Percentiles rank a stretch among this genome's conserved stretches.
These are phyloP conservation scores for Hypotaenidia okinawae DNA, from an alignment of 2,797 vertebrate genomes.

Conservation along the genomic window DNA sequence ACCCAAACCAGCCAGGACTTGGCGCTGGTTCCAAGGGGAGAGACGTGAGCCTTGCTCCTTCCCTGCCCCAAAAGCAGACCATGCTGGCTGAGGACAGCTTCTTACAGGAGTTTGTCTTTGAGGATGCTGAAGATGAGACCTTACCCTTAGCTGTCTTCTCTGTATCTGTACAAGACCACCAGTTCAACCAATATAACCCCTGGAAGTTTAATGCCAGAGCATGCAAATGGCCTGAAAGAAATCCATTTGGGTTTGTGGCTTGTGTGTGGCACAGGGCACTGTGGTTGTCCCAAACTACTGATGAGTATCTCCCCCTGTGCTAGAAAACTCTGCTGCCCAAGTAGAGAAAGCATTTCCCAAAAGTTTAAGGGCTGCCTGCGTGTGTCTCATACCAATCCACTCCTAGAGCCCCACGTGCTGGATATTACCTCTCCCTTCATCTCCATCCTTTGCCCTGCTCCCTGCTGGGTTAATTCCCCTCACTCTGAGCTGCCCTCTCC, in stretches of 20 bases:
- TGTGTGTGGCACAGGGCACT: rapidly evolving
- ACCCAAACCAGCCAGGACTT: not conserved
- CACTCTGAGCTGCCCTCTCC: not conserved
- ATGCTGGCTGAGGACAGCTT: not conserved
- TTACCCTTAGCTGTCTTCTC: not conserved
- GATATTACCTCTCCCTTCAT: not conserved
- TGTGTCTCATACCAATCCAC: not conserved
- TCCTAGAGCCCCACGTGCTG: not conserved
- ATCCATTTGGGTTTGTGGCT: not conserved
- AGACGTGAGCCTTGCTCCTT: rapidly evolving
- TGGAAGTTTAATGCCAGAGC: not conserved
- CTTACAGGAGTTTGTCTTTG: not conserved
- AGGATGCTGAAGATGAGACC: not conserved
- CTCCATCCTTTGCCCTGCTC: not conserved
- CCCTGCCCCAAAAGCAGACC: not conserved
- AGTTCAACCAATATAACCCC: not conserved
- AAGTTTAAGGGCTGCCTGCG: not conserved
- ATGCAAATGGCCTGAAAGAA: not conserved
- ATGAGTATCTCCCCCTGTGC: not conserved
- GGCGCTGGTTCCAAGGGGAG: not conserved
- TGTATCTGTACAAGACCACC: not conserved
- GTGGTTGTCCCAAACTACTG: not conserved
- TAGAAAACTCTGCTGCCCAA: not conserved
- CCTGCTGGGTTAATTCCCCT: not conserved
- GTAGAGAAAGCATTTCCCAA: not conserved